A percentile compares a stretch with the other conserved stretches of the same genome.
phyloP scores from a whole-genome alignment of 2,797 vertebrate species.

The Merluccius polli region DNA sequence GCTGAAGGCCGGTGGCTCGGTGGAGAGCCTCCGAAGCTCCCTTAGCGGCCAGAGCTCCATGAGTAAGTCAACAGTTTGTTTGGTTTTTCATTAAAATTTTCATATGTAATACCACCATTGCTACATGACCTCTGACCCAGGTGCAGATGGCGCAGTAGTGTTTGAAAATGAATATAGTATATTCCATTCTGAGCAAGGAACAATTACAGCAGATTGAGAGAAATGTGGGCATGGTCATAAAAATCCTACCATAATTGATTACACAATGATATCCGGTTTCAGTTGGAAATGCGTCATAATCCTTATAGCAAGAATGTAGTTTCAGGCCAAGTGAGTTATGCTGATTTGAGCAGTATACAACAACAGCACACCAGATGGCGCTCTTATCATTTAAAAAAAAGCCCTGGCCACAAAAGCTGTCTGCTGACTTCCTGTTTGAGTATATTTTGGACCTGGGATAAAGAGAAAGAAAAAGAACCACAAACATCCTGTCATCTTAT shows the following conservation, averaged over 20 bases:
- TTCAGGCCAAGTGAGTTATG: neutral
- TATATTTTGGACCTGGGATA: neutral
- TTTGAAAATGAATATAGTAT: neutral
- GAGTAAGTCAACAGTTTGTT: conserved; percentile 75
- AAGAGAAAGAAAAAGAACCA: neutral
- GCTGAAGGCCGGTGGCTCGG: conserved; percentile 93
- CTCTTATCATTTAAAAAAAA: neutral
- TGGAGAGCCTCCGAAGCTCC: conserved; percentile 94
- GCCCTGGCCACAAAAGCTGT: neutral
- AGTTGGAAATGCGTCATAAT: neutral
- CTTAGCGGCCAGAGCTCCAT: conserved; percentile 98
- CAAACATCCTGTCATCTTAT: neutral
- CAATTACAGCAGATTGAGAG: neutral
- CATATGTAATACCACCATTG: too few species aligned
- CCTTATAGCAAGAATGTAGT: neutral
- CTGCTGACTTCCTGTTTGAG: neutral
- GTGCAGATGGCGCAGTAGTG: too few species aligned
- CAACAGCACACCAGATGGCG: conserved; percentile 30
- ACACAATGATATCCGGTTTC: neutral
- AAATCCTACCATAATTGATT: neutral
- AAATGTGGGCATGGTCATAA: neutral
- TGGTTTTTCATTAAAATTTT: neutral
- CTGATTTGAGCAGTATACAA: neutral
- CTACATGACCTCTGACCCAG: too few species aligned
- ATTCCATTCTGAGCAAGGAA: neutral